phyloP scores from a whole-genome alignment of 2,113 vertebrate genomes.

The Gadus chalcogrammus region DNA sequence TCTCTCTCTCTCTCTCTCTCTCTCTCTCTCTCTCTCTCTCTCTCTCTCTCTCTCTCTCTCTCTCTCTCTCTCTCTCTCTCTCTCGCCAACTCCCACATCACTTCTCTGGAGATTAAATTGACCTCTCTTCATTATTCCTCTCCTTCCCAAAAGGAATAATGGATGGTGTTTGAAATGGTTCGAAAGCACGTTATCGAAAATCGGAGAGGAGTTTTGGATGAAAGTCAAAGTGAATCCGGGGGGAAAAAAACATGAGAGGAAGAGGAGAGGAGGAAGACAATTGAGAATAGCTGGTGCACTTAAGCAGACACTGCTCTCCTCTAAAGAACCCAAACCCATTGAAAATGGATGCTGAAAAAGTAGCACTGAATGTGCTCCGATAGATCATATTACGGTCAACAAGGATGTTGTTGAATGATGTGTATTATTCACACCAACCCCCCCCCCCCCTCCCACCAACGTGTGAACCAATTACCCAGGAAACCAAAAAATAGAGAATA shows the following conservation, averaged over 20 bases:
- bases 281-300: slow-evolving; percentile 14
- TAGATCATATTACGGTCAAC: too few relatives aligned
- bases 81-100: too few relatives aligned
- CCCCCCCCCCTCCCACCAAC: too few relatives aligned
- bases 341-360: slow-evolving; percentile 30
- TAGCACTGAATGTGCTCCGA: slow-evolving; percentile 25
- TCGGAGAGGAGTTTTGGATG: neutral
- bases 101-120: too few relatives aligned
- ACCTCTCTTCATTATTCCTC: too few relatives aligned
- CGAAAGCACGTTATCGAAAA: slow-evolving; percentile 8
- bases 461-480: slow-evolving; percentile 1
- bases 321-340: slow-evolving; percentile 38
- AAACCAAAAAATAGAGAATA: slow-evolving; percentile 38
- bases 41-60: too few relatives aligned
- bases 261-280: slow-evolving; percentile 25
- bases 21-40: too few relatives aligned
- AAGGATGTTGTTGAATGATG: neutral
- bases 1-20: too few relatives aligned
- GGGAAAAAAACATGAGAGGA: neutral
- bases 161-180: too few relatives aligned
- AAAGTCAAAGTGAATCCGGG: neutral
- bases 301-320: slow-evolving; percentile 13
- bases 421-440: neutral
- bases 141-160: too few relatives aligned
- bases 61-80: too few relatives aligned